A percentile compares a stretch with the other conserved stretches of the same genome.
phyloP scores from a whole-genome alignment of 1,140 invertebrate genomes.

The Drosophila lacteicornis region DNA sequence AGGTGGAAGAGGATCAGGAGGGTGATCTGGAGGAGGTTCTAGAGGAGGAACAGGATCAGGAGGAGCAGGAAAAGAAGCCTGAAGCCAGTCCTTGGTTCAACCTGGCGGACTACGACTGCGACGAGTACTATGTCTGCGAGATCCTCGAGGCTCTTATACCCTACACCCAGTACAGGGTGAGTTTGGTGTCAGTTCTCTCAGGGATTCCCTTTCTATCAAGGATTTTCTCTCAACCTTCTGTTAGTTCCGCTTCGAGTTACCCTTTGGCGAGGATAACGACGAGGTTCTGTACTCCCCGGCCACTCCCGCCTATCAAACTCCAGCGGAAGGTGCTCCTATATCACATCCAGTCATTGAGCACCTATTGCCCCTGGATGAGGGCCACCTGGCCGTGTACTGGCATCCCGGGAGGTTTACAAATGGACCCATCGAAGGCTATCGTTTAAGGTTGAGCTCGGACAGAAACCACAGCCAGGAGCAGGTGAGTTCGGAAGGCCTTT shows the following conservation, averaged over 20 bases:
- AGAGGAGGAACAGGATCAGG: too few relatives aligned
- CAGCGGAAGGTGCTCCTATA: slow-evolving; percentile 89
- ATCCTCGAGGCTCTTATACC: slow-evolving; percentile 91
- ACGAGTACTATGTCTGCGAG: slow-evolving; percentile 82
- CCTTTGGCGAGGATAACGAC: slow-evolving; percentile 88
- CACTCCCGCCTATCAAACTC: slow-evolving; percentile 92
- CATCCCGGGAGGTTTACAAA: slow-evolving; percentile 93
- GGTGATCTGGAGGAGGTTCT: slow-evolving; percentile 83
- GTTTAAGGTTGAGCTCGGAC: slow-evolving; percentile 88
- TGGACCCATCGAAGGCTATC: slow-evolving; percentile 90
- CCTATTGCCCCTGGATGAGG: slow-evolving; percentile 92
- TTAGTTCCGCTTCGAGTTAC: slow-evolving; percentile 92
- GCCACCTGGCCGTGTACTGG: slow-evolving; percentile 94
- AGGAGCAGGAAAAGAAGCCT: slow-evolving; percentile 75
- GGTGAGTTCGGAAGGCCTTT: slow-evolving; percentile 9
- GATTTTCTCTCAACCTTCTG: background rate
- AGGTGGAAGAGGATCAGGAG: slow-evolving; percentile 87
- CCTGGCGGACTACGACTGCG: slow-evolving; percentile 86
- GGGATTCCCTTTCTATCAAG: background rate
- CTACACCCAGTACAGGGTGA: slow-evolving; percentile 95
- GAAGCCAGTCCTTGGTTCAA: slow-evolving; percentile 89
- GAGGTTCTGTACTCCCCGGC: slow-evolving; percentile 92
- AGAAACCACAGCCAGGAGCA: slow-evolving; percentile 39
- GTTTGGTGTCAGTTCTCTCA: background rate
- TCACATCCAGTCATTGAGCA: slow-evolving; percentile 90